A percentile compares a stretch with the other conserved stretches of the same genome.
Conservation (phyloP, 2,113 vertebrate species). For the Psephotus haematonotus region DNA sequence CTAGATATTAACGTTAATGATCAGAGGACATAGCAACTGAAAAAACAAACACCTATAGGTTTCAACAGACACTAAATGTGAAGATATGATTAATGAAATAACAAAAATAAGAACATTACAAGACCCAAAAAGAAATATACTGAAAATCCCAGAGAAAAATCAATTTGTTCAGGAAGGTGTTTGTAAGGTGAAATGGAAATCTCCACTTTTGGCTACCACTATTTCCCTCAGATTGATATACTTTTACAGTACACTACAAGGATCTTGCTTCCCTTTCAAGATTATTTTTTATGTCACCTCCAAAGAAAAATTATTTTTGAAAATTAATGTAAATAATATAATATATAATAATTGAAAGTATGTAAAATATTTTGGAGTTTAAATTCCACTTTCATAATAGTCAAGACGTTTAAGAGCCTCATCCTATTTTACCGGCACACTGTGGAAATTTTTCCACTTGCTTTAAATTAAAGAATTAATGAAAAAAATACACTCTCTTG, state of each 20-base stretch:
- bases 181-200: neutral
- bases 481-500: constrained; percentile 1
- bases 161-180: neutral
- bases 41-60: neutral
- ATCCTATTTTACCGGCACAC: neutral
- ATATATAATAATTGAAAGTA: neutral
- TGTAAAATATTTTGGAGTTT: neutral
- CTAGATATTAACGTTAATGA: neutral
- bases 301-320: neutral
- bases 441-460: neutral
- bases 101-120: neutral
- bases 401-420: neutral
- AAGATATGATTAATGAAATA: neutral
- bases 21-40: neutral
- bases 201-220: neutral
- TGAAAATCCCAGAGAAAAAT: neutral
- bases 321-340: neutral
- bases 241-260: neutral
- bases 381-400: neutral
- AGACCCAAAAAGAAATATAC: neutral
- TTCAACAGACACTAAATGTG: neutral
- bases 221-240: neutral
- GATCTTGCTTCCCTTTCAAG: neutral
- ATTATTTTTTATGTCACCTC: neutral
- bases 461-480: neutral